Evolutionary conservation across 2,797 vertebrate genomes (phyloP).

Genomic region (Poecilia picta): DNA sequence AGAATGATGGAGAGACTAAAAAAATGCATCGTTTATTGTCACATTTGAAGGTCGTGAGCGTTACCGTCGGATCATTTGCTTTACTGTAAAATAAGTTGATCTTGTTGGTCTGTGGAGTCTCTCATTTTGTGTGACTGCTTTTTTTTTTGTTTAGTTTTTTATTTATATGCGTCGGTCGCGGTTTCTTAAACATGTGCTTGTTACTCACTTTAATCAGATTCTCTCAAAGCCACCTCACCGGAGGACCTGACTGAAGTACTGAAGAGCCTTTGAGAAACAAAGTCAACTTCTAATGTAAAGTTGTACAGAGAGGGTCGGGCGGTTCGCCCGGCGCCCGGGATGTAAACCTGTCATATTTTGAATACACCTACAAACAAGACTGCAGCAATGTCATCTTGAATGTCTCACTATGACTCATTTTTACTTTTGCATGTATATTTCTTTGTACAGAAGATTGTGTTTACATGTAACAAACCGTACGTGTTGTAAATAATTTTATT

Average conservation of each 20-base stretch:
- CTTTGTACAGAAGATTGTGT: constrained; percentile 96
- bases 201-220: constrained; percentile 36
- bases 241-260: constrained; percentile 37
- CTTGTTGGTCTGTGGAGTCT: constrained; percentile 58
- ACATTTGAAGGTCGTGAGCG: constrained; percentile 46
- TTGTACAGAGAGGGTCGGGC: constrained; percentile 80
- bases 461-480: constrained; percentile 87
- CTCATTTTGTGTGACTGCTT: constrained; percentile 26
- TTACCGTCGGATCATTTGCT: constrained; percentile 40
- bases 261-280: constrained; percentile 63
- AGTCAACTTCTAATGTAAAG: constrained; percentile 75
- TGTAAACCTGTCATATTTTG: constrained; percentile 85
- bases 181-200: constrained; percentile 58
- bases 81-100: constrained; percentile 40
- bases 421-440: constrained; percentile 99
- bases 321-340: constrained; percentile 54
- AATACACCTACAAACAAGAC: constrained; percentile 77
- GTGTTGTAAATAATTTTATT: constrained; percentile 98
- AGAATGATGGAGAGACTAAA: constrained; percentile 32
- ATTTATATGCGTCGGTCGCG: constrained; percentile 71
- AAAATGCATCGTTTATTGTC: constrained; percentile 36
- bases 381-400: constrained; percentile 82
- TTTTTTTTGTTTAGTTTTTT: constrained; percentile 55
- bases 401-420: constrained; percentile 80
- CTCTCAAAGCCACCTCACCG: constrained; percentile 21